A percentile compares a stretch with the other conserved stretches of the same genome.
phyloP scores from a whole-genome alignment of 2,113 vertebrate genomes.

The Charina bottae region DNA sequence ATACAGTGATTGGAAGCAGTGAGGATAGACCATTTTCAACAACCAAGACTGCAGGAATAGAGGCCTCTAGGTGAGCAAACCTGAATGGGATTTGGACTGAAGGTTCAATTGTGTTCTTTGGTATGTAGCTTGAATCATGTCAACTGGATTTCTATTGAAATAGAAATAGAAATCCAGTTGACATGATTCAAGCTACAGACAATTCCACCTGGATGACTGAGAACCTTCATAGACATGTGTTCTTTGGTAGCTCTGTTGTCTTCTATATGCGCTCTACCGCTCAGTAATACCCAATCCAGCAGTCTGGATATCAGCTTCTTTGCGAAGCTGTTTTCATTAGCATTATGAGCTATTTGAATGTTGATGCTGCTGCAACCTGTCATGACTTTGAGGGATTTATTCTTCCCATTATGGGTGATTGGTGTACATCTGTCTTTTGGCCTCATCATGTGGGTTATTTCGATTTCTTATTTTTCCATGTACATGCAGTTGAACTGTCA shows the following conservation, averaged over 20 bases:
- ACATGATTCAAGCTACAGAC: too few relatives aligned
- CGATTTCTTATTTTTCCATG: conserved; percentile 46
- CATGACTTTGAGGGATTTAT: conserved; percentile 49
- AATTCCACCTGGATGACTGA: too few relatives aligned
- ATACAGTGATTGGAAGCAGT: neutral
- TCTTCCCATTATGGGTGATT: conserved; percentile 49
- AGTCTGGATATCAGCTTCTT: conserved; percentile 18
- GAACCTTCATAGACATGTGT: too few relatives aligned
- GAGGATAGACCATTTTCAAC: conserved; percentile 28
- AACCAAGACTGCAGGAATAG: neutral
- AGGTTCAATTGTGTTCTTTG: conserved; percentile 43
- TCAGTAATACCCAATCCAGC: conserved; percentile 13
- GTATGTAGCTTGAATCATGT: too few relatives aligned
- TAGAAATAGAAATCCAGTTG: too few relatives aligned
- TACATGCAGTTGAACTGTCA: conserved; percentile 42
- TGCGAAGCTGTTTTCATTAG: conserved; percentile 44
- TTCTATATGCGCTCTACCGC: conserved; percentile 40
- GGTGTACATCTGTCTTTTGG: conserved; percentile 50
- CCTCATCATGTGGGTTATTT: conserved; percentile 58
- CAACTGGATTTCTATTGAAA: too few relatives aligned
- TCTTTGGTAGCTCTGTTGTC: conserved; percentile 32
- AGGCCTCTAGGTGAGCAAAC: conserved; percentile 13
- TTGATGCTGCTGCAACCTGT: conserved; percentile 50
- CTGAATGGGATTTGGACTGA: conserved; percentile 19
- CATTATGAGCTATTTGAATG: conserved; percentile 42